Evolutionary conservation across 2,888 invertebrate genomes (phyloP).

Genomic region (Monopis laevigella): DNA sequence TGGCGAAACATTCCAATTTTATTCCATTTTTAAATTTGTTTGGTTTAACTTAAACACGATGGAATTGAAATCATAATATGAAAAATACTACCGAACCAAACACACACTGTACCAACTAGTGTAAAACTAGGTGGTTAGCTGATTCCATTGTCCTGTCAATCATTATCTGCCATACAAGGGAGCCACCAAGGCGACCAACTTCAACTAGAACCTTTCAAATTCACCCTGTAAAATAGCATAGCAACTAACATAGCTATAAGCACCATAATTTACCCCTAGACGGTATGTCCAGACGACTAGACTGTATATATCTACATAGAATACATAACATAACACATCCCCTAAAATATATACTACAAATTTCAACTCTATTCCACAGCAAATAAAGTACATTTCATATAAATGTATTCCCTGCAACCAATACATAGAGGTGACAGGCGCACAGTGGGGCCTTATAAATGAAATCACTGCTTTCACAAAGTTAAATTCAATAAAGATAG

Average conservation of each 20-base stretch:
- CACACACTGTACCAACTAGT: too few relatives aligned
- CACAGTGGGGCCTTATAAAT: conserved; percentile 1
- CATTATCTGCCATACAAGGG: too few relatives aligned
- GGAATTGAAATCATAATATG: too few relatives aligned
- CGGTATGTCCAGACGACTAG: conserved; percentile 11
- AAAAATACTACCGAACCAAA: too few relatives aligned
- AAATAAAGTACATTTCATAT: background rate
- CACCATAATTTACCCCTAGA: conserved; percentile 8
- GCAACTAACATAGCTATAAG: conserved; percentile 2
- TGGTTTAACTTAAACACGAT: too few relatives aligned
- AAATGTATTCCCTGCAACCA: background rate
- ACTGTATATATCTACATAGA: conserved; percentile 4
- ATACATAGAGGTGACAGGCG: background rate
- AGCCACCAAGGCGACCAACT: too few relatives aligned
- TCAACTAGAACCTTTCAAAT: too few relatives aligned
- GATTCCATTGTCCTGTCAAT: too few relatives aligned
- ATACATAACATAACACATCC: conserved; percentile 1
- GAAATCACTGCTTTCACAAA: conserved; percentile 10
- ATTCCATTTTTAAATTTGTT: too few relatives aligned
- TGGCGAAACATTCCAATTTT: too few relatives aligned
- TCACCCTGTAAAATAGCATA: too few relatives aligned
- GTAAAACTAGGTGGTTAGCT: too few relatives aligned
- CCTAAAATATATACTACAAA: background rate
- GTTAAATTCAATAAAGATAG: conserved; percentile 11
- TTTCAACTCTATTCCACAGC: background rate